Evolutionary conservation across 2,888 invertebrate species (phyloP).

Genomic region (Hypomecis punctinalis): DNA sequence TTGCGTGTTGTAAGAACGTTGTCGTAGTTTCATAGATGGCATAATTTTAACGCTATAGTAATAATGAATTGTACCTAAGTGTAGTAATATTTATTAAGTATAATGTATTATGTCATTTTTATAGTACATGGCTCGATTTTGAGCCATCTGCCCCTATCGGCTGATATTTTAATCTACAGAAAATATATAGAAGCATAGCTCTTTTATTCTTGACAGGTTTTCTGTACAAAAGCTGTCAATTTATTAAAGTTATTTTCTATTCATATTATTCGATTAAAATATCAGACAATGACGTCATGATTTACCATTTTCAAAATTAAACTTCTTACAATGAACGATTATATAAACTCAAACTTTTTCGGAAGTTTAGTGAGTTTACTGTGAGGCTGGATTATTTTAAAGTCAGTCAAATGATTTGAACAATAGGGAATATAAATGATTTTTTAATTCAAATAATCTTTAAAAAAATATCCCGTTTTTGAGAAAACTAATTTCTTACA

Average conservation of each 20-base stretch:
- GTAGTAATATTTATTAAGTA: conserved; percentile 9
- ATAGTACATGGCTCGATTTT: conserved; percentile 25
- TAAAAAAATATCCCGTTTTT: no score
- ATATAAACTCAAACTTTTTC: no score
- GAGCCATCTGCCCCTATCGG: conserved; percentile 13
- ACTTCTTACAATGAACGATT: no score
- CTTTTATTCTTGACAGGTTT: neutral
- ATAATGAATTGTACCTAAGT: conserved; percentile 37
- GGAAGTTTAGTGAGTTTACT: no score
- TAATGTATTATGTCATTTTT: conserved; percentile 19
- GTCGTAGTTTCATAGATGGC: conserved; percentile 47
- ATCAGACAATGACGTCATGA: neutral
- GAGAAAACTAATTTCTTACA: no score
- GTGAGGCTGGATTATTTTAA: no score
- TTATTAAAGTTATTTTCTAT: neutral
- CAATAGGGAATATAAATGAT: no score
- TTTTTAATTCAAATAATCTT: no score
- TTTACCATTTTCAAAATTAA: neutral
- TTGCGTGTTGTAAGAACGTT: conserved; percentile 58
- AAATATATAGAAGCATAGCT: neutral
- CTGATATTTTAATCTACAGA: conserved; percentile 7
- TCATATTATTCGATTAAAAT: conserved; percentile 2
- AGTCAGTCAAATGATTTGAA: no score
- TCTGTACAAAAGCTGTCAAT: conserved; percentile 7
- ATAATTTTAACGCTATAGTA: conserved; percentile 39